A percentile compares a stretch with the other conserved stretches of the same genome.
phyloP scores from a whole-genome alignment of 2,797 vertebrate genomes.

The Sebastiscus albofasciatus region DNA sequence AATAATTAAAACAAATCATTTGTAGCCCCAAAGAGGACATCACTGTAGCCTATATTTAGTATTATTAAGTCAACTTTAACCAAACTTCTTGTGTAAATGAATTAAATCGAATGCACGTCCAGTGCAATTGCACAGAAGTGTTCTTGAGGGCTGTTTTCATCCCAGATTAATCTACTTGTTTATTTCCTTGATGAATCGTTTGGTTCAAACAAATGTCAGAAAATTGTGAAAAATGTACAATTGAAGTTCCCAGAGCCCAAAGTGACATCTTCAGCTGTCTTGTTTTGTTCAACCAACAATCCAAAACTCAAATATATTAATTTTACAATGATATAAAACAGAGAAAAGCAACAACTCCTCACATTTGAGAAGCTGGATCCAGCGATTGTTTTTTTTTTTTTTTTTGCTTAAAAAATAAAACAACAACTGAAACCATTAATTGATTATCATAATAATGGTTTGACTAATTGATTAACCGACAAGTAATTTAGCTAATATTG shows the following conservation, averaged over 20 bases:
- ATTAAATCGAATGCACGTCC: neutral
- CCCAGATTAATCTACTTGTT: rapidly evolving
- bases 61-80: neutral
- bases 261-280: neutral
- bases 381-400: too few species aligned
- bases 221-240: neutral
- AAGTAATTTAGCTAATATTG: neutral
- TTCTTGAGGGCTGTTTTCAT: neutral
- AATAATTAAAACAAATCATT: neutral
- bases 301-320: too few species aligned
- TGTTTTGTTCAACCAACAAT: too few species aligned
- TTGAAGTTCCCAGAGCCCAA: neutral
- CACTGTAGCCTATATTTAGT: neutral
- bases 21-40: neutral
- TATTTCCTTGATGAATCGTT: neutral
- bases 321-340: too few species aligned
- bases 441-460: too few species aligned
- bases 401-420: too few species aligned
- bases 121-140: neutral
- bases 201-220: neutral
- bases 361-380: too few species aligned
- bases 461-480: too few species aligned
- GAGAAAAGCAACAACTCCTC: rapidly evolving
- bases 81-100: neutral
- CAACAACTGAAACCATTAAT: too few species aligned